phyloP scores from a whole-genome alignment of 53 echinoderm and acorn worm species.

The Holothuria leucospilota region DNA sequence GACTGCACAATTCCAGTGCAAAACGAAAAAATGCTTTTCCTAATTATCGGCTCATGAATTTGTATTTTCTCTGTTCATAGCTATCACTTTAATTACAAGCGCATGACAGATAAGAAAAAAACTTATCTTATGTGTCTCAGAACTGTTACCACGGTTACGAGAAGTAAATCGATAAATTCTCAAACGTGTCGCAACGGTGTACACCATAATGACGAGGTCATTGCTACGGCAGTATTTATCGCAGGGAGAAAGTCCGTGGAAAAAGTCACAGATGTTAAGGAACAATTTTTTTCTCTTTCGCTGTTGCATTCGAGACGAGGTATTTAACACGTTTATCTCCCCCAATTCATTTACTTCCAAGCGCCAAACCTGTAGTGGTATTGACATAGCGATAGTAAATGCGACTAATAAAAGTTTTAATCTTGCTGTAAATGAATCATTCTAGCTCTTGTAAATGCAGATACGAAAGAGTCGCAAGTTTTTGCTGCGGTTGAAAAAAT shows the following conservation, averaged over 20 bases:
- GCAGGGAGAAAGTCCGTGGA: slow-evolving; percentile 41
- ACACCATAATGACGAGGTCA: neutral
- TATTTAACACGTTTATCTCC: neutral
- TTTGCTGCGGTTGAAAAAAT: too few relatives aligned
- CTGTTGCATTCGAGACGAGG: too few relatives aligned
- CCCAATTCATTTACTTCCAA: slow-evolving; percentile 24
- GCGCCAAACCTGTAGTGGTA: slow-evolving; percentile 2
- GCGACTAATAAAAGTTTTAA: slow-evolving; percentile 14
- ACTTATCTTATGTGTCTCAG: slow-evolving; percentile 18
- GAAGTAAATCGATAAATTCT: slow-evolving; percentile 25
- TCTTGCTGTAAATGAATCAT: too few relatives aligned
- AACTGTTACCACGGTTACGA: slow-evolving; percentile 23
- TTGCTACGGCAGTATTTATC: slow-evolving; percentile 27
- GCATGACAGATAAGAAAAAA: slow-evolving; percentile 6
- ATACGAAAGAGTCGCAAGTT: too few relatives aligned
- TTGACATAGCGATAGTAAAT: slow-evolving; percentile 39
- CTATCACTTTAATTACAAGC: slow-evolving; percentile 26
- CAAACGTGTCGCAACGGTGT: neutral
- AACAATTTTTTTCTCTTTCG: neutral
- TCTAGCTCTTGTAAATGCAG: too few relatives aligned
- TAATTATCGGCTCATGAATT: too few relatives aligned
- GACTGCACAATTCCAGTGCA: too few relatives aligned
- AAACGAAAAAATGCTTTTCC: too few relatives aligned
- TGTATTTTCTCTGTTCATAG: neutral
- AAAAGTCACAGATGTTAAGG: slow-evolving; percentile 30